Conservation (phyloP, 2,113 vertebrate species). For the Siphamia tubifer region DNA sequence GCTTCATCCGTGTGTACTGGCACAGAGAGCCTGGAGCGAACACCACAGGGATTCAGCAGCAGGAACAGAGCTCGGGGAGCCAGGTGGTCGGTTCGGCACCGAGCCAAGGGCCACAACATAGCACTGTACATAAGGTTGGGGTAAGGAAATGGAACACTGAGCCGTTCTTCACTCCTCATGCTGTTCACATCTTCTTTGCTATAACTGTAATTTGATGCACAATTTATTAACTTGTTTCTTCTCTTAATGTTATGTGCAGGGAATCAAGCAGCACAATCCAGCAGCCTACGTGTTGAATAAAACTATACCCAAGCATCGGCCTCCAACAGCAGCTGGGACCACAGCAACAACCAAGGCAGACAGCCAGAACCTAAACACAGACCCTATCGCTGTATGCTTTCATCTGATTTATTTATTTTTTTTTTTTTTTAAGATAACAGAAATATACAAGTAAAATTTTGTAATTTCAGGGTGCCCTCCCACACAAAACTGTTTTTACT, state of each 20-base stretch:
- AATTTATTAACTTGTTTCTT: not conserved
- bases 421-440: too few relatives aligned
- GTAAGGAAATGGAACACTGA: not conserved
- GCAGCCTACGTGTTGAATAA: conserved; percentile 94
- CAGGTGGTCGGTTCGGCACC: conserved; percentile 18
- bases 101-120: conserved; percentile 66
- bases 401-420: not conserved
- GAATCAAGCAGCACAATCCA: conserved; percentile 85
- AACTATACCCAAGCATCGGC: conserved; percentile 85
- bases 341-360: conserved; percentile 72
- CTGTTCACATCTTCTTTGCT: not conserved
- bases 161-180: not conserved
- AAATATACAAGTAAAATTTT: too few relatives aligned
- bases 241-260: conserved; percentile 64
- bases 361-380: conserved; percentile 72
- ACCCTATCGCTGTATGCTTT: conserved; percentile 80
- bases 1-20: conserved; percentile 96
- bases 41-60: conserved; percentile 54
- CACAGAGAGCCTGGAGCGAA: conserved; percentile 84
- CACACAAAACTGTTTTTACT: too few relatives aligned
- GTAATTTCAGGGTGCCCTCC: too few relatives aligned
- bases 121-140: conserved; percentile 75
- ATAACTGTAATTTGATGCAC: not conserved
- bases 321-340: conserved; percentile 31
- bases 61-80: conserved; percentile 76